Percentiles rank a stretch among this genome's conserved stretches.
phyloP scores from a whole-genome alignment of 2,888 invertebrate genomes.

The Epiblema foenella region DNA sequence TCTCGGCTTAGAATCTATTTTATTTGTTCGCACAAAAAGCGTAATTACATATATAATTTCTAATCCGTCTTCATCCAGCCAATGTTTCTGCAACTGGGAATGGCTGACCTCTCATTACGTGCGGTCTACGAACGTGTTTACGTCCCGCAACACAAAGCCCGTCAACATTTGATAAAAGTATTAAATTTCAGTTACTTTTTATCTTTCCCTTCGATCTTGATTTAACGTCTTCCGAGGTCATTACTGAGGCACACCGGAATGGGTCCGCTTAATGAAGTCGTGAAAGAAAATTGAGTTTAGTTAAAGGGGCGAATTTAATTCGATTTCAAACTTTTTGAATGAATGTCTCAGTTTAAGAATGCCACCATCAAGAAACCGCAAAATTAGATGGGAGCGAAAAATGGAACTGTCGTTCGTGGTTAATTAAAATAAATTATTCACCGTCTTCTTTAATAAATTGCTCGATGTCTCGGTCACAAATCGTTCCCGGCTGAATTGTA shows the following conservation, averaged over 20 bases:
- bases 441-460: constrained; percentile 71
- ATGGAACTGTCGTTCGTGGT: constrained; percentile 72
- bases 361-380: constrained; percentile 67
- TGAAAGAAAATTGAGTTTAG: constrained; percentile 83
- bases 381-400: constrained; percentile 76
- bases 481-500: constrained; percentile 66
- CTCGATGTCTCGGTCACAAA: constrained; percentile 68
- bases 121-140: constrained; percentile 17
- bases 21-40: neutral
- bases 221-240: constrained; percentile 82
- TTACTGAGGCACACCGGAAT: constrained; percentile 82
- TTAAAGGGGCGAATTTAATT: constrained; percentile 84
- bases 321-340: constrained; percentile 82
- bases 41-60: neutral
- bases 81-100: neutral
- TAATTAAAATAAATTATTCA: constrained; percentile 81
- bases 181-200: constrained; percentile 80
- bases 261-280: constrained; percentile 82
- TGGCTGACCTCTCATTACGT: neutral
- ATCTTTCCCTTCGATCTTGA: constrained; percentile 80
- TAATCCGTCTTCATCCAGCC: neutral
- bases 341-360: constrained; percentile 76
- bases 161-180: constrained; percentile 76
- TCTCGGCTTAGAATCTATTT: too few species aligned
- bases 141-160: constrained; percentile 58